Conservation (phyloP, 1,140 invertebrate species). For the Pollicipes pollicipes region DNA sequence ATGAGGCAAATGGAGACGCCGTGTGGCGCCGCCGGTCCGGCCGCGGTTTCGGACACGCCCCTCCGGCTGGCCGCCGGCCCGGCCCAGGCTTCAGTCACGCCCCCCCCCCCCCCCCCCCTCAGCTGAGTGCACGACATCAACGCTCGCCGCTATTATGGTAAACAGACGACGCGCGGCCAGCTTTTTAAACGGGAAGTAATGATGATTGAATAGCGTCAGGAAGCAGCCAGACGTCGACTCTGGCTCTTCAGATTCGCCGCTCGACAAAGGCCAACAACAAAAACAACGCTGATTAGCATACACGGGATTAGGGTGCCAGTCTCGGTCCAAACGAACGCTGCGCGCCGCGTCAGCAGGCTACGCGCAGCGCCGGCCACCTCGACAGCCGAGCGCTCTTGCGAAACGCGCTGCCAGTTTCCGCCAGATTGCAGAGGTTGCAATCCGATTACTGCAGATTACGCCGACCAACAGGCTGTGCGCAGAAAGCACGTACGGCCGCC, state of each 20-base stretch:
- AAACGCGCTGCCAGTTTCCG: too few species aligned
- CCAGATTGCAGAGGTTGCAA: not conserved
- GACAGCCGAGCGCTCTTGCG: too few species aligned
- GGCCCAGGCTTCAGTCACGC: too few species aligned
- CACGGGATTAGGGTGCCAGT: not conserved
- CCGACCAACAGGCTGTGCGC: not conserved
- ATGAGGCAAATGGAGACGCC: not conserved
- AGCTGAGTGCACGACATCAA: not conserved
- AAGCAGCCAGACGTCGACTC: not conserved
- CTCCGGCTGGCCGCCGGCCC: too few species aligned
- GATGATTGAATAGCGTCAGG: not conserved
- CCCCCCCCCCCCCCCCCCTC: too few species aligned
- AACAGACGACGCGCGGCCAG: not conserved
- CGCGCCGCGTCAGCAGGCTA: too few species aligned
- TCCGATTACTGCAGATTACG: too few species aligned
- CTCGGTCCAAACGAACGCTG: too few species aligned
- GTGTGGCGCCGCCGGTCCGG: too few species aligned
- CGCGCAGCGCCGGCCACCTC: too few species aligned
- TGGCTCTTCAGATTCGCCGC: not conserved
- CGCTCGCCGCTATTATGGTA: not conserved
- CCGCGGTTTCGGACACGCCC: not conserved
- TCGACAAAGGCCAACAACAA: not conserved
- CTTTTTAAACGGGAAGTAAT: not conserved
- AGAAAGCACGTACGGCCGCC: too few species aligned
- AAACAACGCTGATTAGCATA: not conserved